Base-by-base conservation (phyloP, 92 coral and sea anemone species). In the Muricea muricata region DNA sequence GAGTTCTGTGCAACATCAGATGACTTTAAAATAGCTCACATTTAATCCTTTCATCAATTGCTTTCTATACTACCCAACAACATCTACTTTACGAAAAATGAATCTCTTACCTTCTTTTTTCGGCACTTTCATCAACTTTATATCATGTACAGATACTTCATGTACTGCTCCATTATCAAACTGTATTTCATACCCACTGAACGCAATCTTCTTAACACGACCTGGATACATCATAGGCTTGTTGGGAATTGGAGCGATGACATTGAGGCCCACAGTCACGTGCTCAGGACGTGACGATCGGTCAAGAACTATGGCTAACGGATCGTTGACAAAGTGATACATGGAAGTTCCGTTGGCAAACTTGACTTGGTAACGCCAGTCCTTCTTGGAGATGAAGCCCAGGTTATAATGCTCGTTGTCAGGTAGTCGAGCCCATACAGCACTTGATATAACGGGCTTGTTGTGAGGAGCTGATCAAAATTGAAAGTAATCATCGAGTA, bases 111-210 rank as follows among this genome's bases (percentile, higher is more conserved):
- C 97, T 91, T 94, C 94, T 6, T 90, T 92, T 78, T 87, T 92
- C 31, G 82, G 80, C 29, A 88, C 79, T 45, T 90, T 90, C 55
- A 94, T 80, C 65, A 94, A 52, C 34, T 96, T 92, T 71, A 94
- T 55, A 40, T 91, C 75, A 52, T 87, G 48, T 15, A 82, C 37
- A 5, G 83, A 32, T 73, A 81, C 84, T 85, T 87, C 86, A 41
- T 91, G 93, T 56, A 78, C 92, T 35, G 82, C 66, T 58, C 98
- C 97, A 85, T 97, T 93, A 82, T 77, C 79, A 74, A 86, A 89
- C 28, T 89, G 87, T 14, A 97, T 89, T 46, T 85, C 75, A 83
- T 82, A 97, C 2, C 80, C 65, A 58, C 83, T 57, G 29, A 14
- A 37, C n/a, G 70, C 17, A 32, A 78, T 39, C 45, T 18, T 78